Evolutionary conservation across 1,140 invertebrate species (phyloP).

Genomic region (Drosophila tsacasi): DNA sequence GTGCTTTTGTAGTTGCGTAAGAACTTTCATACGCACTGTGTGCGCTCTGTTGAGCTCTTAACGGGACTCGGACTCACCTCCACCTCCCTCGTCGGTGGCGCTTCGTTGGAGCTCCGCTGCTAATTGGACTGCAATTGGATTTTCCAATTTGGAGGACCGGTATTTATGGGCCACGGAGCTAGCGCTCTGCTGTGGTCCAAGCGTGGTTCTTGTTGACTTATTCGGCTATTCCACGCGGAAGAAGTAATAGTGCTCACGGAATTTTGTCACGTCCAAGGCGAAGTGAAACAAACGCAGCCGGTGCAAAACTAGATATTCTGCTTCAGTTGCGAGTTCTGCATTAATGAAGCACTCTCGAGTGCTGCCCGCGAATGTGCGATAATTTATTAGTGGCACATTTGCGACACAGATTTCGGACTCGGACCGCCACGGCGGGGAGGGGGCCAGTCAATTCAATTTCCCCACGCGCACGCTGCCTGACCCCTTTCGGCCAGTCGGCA

Average conservation of each 20-base stretch:
- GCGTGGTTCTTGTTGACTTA: constrained; percentile 21
- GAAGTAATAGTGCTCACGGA: constrained; percentile 46
- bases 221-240: constrained; percentile 33
- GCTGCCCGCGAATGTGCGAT: constrained; percentile 62
- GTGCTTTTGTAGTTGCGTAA: constrained; percentile 65
- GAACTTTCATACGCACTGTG: constrained; percentile 48
- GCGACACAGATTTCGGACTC: constrained; percentile 57
- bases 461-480: constrained; percentile 41
- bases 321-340: constrained; percentile 57
- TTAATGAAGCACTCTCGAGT: constrained; percentile 60
- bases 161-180: constrained; percentile 38
- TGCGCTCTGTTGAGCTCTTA: constrained; percentile 4
- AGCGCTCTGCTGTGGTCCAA: constrained; percentile 10
- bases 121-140: constrained; percentile 67
- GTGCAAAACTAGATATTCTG: constrained; percentile 72
- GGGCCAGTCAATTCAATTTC: constrained; percentile 59
- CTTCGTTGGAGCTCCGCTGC: constrained; percentile 58
- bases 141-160: constrained; percentile 35
- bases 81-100: constrained; percentile 22
- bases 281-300: constrained; percentile 47
- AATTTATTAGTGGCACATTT: constrained; percentile 78
- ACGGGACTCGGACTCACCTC: constrained; percentile 45
- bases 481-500: constrained; percentile 37
- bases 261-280: constrained; percentile 73
- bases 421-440: constrained; percentile 1